These are phyloP conservation scores for Drosophila oshimai DNA, from an alignment of 1,140 invertebrate species.

Conservation along the genomic window DNA sequence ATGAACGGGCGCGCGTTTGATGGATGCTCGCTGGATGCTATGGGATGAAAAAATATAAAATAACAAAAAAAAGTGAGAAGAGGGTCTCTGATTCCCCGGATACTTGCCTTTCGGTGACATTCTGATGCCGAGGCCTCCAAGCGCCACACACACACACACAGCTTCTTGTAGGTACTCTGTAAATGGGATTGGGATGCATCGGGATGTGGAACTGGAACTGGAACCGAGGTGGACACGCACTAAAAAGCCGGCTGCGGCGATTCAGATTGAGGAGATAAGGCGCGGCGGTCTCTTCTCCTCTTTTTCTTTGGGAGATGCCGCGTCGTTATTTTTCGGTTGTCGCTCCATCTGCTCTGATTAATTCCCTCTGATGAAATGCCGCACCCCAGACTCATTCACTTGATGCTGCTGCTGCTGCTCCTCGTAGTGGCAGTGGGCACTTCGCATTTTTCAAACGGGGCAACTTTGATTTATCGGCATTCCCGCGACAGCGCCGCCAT, in stretches of 20 bases:
- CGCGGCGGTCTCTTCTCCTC: slow-evolving; percentile 13
- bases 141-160: slow-evolving; percentile 18
- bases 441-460: slow-evolving; percentile 28
- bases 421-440: neutral
- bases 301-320: slow-evolving; percentile 64
- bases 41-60: neutral
- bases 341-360: slow-evolving; percentile 76
- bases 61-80: neutral
- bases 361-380: slow-evolving; percentile 75
- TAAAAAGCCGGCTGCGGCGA: slow-evolving; percentile 38
- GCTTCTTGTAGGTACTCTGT: slow-evolving; percentile 1
- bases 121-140: slow-evolving; percentile 27
- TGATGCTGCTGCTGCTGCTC: no score
- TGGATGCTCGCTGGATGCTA: slow-evolving; percentile 75
- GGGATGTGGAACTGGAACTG: neutral
- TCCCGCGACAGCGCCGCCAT: slow-evolving; percentile 51
- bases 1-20: slow-evolving; percentile 59
- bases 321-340: slow-evolving; percentile 76
- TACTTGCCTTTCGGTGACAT: slow-evolving; percentile 38
- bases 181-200: slow-evolving; percentile 29
- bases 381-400: slow-evolving; percentile 26
- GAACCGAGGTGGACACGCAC: slow-evolving; percentile 36
- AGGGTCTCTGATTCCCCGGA: slow-evolving; percentile 6
- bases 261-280: slow-evolving; percentile 70
- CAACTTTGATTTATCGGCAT: slow-evolving; percentile 74